Evolutionary conservation across 2,888 invertebrate genomes (phyloP).

Genomic region (Ellobium chinense): DNA sequence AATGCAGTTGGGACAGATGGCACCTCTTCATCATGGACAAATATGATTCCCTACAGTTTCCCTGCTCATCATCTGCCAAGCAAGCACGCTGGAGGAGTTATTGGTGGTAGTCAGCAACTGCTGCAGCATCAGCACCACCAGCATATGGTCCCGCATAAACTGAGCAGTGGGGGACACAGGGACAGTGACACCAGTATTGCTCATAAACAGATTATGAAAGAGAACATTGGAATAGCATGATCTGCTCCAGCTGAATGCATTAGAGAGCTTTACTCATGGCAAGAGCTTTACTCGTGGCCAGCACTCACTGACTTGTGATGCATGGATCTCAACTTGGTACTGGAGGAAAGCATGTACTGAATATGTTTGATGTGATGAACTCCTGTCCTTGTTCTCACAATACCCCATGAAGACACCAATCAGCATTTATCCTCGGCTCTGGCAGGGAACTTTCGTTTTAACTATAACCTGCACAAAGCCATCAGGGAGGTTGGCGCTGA

Average conservation of each 20-base stretch:
- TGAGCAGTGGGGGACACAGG: conserved; percentile 70
- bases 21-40: conserved; percentile 35
- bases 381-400: too few relatives aligned
- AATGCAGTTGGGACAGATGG: conserved; percentile 12
- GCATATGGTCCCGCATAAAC: conserved; percentile 68
- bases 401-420: too few relatives aligned
- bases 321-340: too few relatives aligned
- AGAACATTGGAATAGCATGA: conserved; percentile 72
- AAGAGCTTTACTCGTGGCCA: too few relatives aligned
- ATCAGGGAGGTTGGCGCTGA: too few relatives aligned
- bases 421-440: too few relatives aligned
- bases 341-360: too few relatives aligned
- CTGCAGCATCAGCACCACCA: conserved; percentile 55
- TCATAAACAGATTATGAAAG: conserved; percentile 70
- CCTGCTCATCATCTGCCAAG: not conserved
- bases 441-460: too few relatives aligned
- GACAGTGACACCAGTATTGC: conserved; percentile 63
- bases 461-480: too few relatives aligned
- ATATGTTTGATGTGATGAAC: too few relatives aligned
- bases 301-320: too few relatives aligned
- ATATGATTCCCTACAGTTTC: conserved; percentile 35
- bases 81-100: not conserved
- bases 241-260: not conserved
- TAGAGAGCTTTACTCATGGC: too few relatives aligned
- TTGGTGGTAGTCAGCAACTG: not conserved